phyloP scores from a whole-genome alignment of 2,797 vertebrate species.

The Falco concolor region DNA sequence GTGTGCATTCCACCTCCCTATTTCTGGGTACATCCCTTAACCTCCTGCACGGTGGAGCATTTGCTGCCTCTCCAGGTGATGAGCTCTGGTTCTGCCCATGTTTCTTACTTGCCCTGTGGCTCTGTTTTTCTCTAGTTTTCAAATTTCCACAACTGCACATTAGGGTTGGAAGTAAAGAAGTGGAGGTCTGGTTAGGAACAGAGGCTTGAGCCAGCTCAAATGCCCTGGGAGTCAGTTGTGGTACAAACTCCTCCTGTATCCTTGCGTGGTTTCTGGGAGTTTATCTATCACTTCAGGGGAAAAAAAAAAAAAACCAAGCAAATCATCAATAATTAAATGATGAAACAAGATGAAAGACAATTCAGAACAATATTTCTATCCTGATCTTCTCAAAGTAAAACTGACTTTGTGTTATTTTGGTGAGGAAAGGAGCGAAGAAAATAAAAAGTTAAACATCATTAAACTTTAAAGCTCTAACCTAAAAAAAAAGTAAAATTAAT shows the following conservation, averaged over 20 bases:
- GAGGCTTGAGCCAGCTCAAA: not conserved
- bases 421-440: conserved; percentile 28
- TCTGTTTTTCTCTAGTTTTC: not conserved
- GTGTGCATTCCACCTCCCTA: not conserved
- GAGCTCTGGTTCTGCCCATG: not conserved
- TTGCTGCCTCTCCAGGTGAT: not conserved
- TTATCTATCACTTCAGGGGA: conserved; percentile 10
- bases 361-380: conserved; percentile 30
- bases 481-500: not conserved
- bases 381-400: not conserved
- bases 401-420: conserved; percentile 11
- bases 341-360: conserved; percentile 45
- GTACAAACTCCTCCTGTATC: not conserved
- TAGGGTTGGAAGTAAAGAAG: not conserved
- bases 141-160: not conserved
- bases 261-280: not conserved
- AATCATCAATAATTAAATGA: conserved; percentile 42
- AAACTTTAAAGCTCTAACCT: conserved; percentile 39
- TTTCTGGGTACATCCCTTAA: not conserved
- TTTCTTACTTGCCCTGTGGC: not conserved
- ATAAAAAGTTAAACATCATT: conserved; percentile 44
- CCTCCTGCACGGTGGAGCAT: not conserved
- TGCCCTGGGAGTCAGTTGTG: not conserved
- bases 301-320: not conserved
- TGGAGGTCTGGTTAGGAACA: not conserved